Conservation (phyloP, 1,140 invertebrate species). For the Diabrotica virgifera region DNA sequence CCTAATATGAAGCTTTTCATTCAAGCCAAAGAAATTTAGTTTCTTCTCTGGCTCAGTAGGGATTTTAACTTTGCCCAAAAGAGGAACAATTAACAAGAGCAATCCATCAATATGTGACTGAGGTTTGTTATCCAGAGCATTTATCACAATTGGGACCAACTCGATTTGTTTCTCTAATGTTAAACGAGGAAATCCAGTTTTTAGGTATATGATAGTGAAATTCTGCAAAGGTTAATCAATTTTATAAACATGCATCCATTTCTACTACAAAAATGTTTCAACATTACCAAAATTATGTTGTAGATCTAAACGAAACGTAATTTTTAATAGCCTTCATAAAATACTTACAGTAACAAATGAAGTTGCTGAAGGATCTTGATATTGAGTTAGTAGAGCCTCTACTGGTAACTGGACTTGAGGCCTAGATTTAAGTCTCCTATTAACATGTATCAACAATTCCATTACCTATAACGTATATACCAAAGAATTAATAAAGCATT, state of each 20-base stretch:
- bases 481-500: too few relatives aligned
- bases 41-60: conserved; percentile 63
- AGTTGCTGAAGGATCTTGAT: conserved; percentile 72
- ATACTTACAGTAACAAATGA: conserved; percentile 77
- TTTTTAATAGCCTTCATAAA: neutral
- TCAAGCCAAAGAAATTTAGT: conserved; percentile 59
- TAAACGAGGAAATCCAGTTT: conserved; percentile 84
- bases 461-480: conserved; percentile 64
- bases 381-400: conserved; percentile 77
- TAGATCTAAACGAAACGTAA: too few relatives aligned
- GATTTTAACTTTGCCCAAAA: conserved; percentile 69
- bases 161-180: conserved; percentile 71
- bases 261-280: too few relatives aligned
- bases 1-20: conserved; percentile 63
- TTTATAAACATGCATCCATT: neutral
- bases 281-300: too few relatives aligned
- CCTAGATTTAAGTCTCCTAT: conserved; percentile 82
- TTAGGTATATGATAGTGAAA: conserved; percentile 92
- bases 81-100: conserved; percentile 75
- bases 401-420: conserved; percentile 82
- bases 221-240: conserved; percentile 63
- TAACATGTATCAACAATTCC: conserved; percentile 90
- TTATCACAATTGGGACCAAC: conserved; percentile 72
- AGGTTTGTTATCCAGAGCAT: conserved; percentile 77
- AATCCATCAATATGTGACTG: conserved; percentile 83